Evolutionary conservation across 2,888 invertebrate species (phyloP), one percentile per base, ranked within the genome.

Genomic region (Leptopilina myrica): DNA sequence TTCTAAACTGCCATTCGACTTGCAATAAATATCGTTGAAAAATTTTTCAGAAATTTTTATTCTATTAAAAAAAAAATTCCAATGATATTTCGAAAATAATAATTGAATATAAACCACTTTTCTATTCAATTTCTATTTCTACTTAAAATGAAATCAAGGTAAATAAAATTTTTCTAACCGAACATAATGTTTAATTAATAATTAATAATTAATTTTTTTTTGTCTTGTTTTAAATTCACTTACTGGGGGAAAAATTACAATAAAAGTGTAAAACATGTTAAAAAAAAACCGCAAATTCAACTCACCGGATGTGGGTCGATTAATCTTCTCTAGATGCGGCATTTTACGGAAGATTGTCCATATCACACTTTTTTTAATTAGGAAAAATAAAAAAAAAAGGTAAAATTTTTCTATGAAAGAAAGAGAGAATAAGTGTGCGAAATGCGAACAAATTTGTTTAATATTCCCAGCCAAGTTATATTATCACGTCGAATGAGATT

Each of bases 261-360:
- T 2, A 12, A 64, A 33, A 6, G 6, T 14, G 9, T 0, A 14
- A 33, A 15, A 4, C 5, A 64, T 11, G 12, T 26, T 66, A 15
- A 66, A 8, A 66, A 8, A 26, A 20, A 5, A 20, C 20, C 67
- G 49, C 73, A n/a, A 49, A 14, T 73, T 56, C 73, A 56, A 73
- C 73, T 73, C 26, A 73, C 73, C 73, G 73, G 26, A 73, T 56
- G 73, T 26, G 53, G 33, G 33, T 73, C 73, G 73, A 56, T 73
- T 49, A 73, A 53, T 56, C 56, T 56, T 56, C 14, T 33, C 53
- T 53, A 56, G 14, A 53, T 26, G 33, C 20, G 53, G 7, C 53
- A 49, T 69, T 53, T 26, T 69, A 69, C 46, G 15, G 20, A 5
- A 26, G 20, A 26, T 73, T 53, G 69, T 69, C 69, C 73, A 73